Evolutionary conservation across 2,797 vertebrate genomes (phyloP), one percentile per base, ranked within the genome.

Genomic region (Rhinella marina): DNA sequence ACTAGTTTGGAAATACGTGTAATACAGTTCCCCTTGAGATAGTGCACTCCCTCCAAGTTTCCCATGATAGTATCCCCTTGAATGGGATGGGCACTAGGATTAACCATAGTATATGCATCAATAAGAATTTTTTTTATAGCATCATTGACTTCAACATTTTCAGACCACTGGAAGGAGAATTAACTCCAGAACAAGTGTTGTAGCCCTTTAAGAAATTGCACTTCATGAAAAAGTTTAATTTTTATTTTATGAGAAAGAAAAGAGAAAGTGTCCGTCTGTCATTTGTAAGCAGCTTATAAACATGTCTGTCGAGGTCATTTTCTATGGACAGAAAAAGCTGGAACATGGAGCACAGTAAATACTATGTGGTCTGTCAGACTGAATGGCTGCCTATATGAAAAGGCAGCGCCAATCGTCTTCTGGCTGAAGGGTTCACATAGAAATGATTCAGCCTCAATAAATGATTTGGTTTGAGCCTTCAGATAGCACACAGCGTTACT

Each of bases 401-500:
- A 92, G 84, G 82, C 84, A 93, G 90, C 84, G 91, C 89, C 85
- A 32, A 85, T 72, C 85, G 90, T 91, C 93, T 94, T 76, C 90
- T 89, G 92, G 88, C 90, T 93, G 88, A 88, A 90, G 90, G 90
- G 70, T 85, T 87, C 86, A 90, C 92, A 92, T 93, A 91, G 93
- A 95, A 94, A 94, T 93, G 23, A 89, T 82, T 78, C 70, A 91
- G 90, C 86, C 86, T 91, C 92, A 92, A 94, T 94, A 95, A 94
- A 95, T 95, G 93, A 95, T 94, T 94, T 94, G 91, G 92, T 94
- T 92, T 92, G 92, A 93, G 92, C 90, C 92, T 93, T 92, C 92
- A 90, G 90, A 92, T 94, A 90, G 90, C 91, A 89, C 87, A 93
- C 7, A 84, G 92, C 94, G 92, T 91, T 93, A 92, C 92, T 94